These are phyloP conservation scores for Sebastes elongatus DNA, from an alignment of 2,797 vertebrate genomes.

Conservation along the genomic window DNA sequence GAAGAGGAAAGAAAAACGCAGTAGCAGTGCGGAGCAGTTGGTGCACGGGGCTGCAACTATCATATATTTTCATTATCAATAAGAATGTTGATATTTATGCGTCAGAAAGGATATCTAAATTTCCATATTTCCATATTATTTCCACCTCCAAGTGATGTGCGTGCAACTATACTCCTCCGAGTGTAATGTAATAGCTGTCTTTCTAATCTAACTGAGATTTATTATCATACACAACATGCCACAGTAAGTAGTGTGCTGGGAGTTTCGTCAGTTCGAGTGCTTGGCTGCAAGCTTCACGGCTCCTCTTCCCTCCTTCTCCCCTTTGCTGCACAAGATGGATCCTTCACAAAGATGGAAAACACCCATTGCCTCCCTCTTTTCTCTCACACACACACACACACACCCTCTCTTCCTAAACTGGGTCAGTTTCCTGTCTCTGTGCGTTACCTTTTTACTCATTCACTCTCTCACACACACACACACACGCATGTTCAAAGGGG, in stretches of 20 bases:
- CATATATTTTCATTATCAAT: not conserved
- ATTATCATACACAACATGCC: not conserved
- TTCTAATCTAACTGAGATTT: not conserved
- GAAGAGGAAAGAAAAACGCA: not conserved
- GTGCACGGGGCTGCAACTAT: not conserved
- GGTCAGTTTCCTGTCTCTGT: slow-evolving; percentile 59
- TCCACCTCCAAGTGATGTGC: not conserved
- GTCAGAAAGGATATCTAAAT: not conserved
- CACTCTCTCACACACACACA: slow-evolving; percentile 1
- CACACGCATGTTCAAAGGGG: slow-evolving; percentile 58
- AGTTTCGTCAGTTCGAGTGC: slow-evolving; percentile 24
- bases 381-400: not conserved
- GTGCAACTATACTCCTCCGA: not conserved
- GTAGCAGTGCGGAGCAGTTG: not conserved
- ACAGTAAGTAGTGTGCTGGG: slow-evolving; percentile 1
- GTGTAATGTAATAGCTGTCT: not conserved
- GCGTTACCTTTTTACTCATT: slow-evolving; percentile 46
- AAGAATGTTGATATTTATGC: not conserved
- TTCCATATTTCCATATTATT: not conserved
- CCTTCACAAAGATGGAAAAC: slow-evolving; percentile 68
- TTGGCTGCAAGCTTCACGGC: slow-evolving; percentile 32
- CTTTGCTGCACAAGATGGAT: slow-evolving; percentile 75
- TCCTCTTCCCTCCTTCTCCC: slow-evolving; percentile 42
- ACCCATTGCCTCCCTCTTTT: slow-evolving; percentile 39
- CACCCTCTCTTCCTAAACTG: slow-evolving; percentile 45